Evolutionary conservation across 64 coral and sea anemone species (phyloP), one percentile per base, ranked within the genome.

Genomic region (Anthopleura sola): DNA sequence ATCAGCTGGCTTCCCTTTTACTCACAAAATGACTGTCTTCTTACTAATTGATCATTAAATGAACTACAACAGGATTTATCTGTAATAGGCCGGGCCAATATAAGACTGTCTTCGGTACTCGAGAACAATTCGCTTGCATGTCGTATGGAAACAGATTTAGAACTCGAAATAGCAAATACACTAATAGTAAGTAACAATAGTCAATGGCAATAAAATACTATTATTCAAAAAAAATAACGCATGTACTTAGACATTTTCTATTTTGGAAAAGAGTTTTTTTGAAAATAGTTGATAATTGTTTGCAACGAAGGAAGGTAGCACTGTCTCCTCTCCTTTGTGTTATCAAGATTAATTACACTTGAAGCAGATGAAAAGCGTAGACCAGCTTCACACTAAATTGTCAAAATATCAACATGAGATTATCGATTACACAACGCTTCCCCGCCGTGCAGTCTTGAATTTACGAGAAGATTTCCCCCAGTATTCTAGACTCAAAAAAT

Each of bases 341-440:
- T 32, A 71, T 71, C 66, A 11, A 71, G 66, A 71, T 71, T 71
- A 29, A 71, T 71, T 28, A 34, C 66, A 71, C 31, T 71, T 71
- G n/a, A 71, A 29, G 29, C 66, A 62, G 58, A 34, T 71, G 66
- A 34, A 71, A 71, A 32, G 66, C 12, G 12, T 15, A 71, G 31
- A 71, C 4, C 12, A 71, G 28, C 28, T 28, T 29, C 66, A 71
- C 6, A 14, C 11, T 71, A 71, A 15, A 31, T 33, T 71, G 4
- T 32, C n/a, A 71, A 12, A 71, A 32, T 31, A 32, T 71, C 29
- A 71, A 71, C 66, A 62, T 53, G 50, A 53, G 4, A 44, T 44
- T 44, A 44, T 44, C 55, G 20, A 56, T 56, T 56, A 56, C 5
- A 1, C 18, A 56, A 56, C 40, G 40, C 40, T 44, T 44, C 50